A percentile compares a stretch with the other conserved stretches of the same genome.
Conservation (phyloP, 2,888 invertebrate genomes). For the Cotesia congregata region DNA sequence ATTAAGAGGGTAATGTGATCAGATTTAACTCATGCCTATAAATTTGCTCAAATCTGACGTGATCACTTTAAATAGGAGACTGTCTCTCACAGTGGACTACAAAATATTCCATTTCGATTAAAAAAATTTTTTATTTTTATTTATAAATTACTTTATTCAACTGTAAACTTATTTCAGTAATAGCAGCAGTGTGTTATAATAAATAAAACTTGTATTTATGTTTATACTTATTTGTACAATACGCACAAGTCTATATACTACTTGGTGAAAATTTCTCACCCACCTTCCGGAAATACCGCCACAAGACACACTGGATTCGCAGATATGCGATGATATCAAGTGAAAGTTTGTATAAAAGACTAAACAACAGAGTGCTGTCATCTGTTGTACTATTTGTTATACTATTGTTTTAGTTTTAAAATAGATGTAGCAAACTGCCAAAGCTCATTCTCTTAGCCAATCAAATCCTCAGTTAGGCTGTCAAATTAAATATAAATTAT, state of each 20-base stretch:
- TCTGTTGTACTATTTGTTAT: conserved; percentile 8
- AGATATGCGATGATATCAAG: conserved; percentile 27
- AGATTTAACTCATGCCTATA: conserved; percentile 48
- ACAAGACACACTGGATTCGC: conserved; percentile 41
- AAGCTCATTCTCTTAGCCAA: background rate
- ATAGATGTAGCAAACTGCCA: background rate
- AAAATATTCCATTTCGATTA: conserved; percentile 45
- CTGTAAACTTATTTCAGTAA: background rate
- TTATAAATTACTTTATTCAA: conserved; percentile 19
- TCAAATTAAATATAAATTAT: background rate
- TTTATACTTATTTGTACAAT: conserved; percentile 11
- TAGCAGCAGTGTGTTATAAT: background rate
- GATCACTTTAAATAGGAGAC: conserved; percentile 53
- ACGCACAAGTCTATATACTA: background rate
- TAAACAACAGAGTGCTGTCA: conserved; percentile 21
- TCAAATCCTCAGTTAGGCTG: background rate
- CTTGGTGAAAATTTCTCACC: conserved; percentile 30
- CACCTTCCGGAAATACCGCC: conserved; percentile 49
- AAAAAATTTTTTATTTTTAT: conserved; percentile 3
- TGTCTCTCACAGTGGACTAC: conserved; percentile 38
- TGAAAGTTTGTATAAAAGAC: conserved; percentile 20
- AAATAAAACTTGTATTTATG: conserved; percentile 7
- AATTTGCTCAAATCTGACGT: conserved; percentile 48
- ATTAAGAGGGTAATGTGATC: conserved; percentile 25
- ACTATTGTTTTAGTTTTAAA: background rate